Evolutionary conservation across 2,888 invertebrate genomes (phyloP).

Genomic region (Diadromus collaris): DNA sequence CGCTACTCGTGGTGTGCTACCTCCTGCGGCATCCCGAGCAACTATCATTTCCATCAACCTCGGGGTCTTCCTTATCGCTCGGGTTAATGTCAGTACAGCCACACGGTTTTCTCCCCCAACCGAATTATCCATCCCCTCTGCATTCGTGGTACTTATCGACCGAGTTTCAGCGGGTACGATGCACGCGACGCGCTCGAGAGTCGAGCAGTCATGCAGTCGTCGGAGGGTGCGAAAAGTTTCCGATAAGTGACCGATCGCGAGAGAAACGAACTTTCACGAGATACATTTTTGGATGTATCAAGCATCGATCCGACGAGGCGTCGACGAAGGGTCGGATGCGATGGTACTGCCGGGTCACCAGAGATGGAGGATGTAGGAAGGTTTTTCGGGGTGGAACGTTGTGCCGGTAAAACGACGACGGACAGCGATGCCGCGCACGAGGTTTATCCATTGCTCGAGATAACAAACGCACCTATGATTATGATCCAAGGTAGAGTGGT

Average conservation of each 20-base stretch:
- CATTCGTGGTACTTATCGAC: constrained; percentile 51
- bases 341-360: constrained; percentile 5
- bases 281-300: background rate
- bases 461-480: constrained; percentile 85
- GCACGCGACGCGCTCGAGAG: background rate
- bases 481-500: constrained; percentile 83
- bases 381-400: background rate
- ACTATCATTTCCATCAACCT: constrained; percentile 63
- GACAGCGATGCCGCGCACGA: background rate
- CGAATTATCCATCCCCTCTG: background rate
- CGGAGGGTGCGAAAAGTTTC: background rate
- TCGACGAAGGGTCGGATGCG: background rate
- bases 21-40: constrained; percentile 72
- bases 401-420: background rate
- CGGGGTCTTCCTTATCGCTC: constrained; percentile 71
- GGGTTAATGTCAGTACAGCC: constrained; percentile 30
- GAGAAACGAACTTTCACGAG: constrained; percentile 1
- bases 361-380: constrained; percentile 38
- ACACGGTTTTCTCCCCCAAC: background rate
- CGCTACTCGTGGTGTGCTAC: constrained; percentile 71
- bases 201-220: background rate
- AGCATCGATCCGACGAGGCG: constrained; percentile 2
- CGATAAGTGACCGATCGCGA: constrained; percentile 60
- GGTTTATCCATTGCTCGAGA: background rate
- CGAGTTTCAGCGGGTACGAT: constrained; percentile 32